Evolutionary conservation across 1,140 invertebrate genomes (phyloP).

Genomic region (Neomicropteryx cornuta): DNA sequence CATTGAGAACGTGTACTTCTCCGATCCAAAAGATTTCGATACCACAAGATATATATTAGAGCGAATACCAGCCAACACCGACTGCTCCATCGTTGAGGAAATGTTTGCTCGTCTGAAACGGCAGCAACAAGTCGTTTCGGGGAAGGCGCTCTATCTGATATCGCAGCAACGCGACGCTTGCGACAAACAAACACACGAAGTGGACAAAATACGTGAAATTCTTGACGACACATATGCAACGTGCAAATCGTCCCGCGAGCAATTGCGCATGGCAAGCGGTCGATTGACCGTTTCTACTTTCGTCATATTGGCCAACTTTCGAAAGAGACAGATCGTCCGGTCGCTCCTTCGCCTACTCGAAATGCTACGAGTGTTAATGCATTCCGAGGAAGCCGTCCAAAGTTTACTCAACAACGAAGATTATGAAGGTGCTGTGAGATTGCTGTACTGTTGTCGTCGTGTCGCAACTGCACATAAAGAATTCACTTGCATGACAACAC

Average conservation of each 20-base stretch:
- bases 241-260: constrained; percentile 57
- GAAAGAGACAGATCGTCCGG: constrained; percentile 70
- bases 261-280: constrained; percentile 61
- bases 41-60: constrained; percentile 28
- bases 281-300: constrained; percentile 78
- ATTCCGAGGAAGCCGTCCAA: constrained; percentile 73
- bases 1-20: constrained; percentile 33
- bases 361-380: constrained; percentile 73
- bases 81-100: constrained; percentile 28
- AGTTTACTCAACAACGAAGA: constrained; percentile 74
- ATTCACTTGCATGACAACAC: constrained; percentile 75
- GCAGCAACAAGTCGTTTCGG: constrained; percentile 66
- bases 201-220: constrained; percentile 65
- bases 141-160: constrained; percentile 83
- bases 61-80: constrained; percentile 23
- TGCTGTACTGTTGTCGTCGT: constrained; percentile 80
- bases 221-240: constrained; percentile 57
- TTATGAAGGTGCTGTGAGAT: constrained; percentile 78
- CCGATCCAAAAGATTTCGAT: constrained; percentile 24
- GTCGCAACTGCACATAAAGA: constrained; percentile 71
- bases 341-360: constrained; percentile 67
- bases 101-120: constrained; percentile 35
- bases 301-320: constrained; percentile 77
- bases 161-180: constrained; percentile 79
- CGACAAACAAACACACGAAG: constrained; percentile 70